Evolutionary conservation across 2,888 invertebrate species (phyloP), one percentile per base, ranked within the genome.

Genomic region (Drosophila paracracens): DNA sequence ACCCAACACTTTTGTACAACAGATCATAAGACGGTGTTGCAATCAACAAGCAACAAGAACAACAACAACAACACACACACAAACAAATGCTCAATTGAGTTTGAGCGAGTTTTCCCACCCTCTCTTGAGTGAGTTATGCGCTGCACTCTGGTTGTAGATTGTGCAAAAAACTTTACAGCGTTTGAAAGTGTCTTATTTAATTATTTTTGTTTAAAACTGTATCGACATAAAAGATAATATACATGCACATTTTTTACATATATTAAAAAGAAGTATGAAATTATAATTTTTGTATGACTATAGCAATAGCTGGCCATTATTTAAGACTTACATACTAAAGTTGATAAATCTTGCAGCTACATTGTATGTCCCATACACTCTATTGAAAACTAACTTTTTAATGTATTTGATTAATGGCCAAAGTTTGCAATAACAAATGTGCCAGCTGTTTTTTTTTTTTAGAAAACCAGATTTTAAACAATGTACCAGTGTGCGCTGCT

Each of bases 31-130:
- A 62, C 16, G 25, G 73, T 83, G 75, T 83, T 83, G 83, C 68
- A 87, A 84, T 64, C 78, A 53, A 70, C 77, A 68, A 46, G 38
- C 56, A 27, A 38, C 56, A 56, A 54, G 54, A 53, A 29, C 59
- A 68, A 29, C 63, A 56, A 35, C 31, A 18, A 35, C 2, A 38
- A 58, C 11, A 43, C 31, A 43, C 54, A 71, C 54, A 71, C 48
- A 50, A 31, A 50, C 40, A 36, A 56, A 58, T 53, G 59, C 65
- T 51, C 71, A 81, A 56, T 78, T 81, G 56, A 78, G 73, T 78
- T 77, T 81, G 81, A 78, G 78, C 81, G 56, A 77, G 77, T 81
- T 78, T 78, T 78, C 67, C 78, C 78, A 78, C 78, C 78, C 81
- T 78, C 78, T 78, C 78, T 78, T 78, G 78, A 78, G 78, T 78